Evolutionary conservation across 2,113 vertebrate species (phyloP), one percentile per base, ranked within the genome.

Genomic region (Porphyrio hochstetteri): DNA sequence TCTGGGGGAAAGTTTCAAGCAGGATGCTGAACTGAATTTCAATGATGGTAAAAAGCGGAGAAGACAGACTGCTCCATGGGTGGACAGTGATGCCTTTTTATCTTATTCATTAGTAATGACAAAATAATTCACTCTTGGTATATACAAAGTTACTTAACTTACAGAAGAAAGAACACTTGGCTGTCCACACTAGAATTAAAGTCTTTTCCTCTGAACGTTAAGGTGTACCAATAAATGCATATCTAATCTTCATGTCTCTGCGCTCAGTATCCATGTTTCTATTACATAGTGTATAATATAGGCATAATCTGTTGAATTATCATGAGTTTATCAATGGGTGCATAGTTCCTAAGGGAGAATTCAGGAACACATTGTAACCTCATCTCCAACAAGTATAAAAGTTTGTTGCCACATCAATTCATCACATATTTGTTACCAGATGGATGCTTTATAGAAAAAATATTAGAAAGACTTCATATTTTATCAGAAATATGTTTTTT

Each of bases 1-100:
- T 64, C 35, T 28, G 27, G 65, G 46, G 56, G 4, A 53, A 69
- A 64, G 20, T 92, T 91, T 63, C 57, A 36, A 84, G 20, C 9
- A 64, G 68, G 42, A 78, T 35, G 25, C 7, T 75, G 87, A 92
- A 82, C 17, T 79, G 82, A 82, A 93, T 93, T 93, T 95, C 67
- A 69, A 6, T 35, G 24, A 60, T 24, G 8, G 57, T 36, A 68
- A 94, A 81, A 93, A 86, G 65, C 10, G 5, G 21, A 70, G n/a
- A 52, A 84, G 40, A 93, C 21, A 80, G 52, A 70, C 7, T 36
- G 46, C 40, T 91, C 42, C 59, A 68, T 4, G 61, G 33, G 9
- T 65, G 46, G 61, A 81, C 46, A 92, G 69, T 44, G 38, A 55
- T 46, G 35, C 28, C 56, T 93, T 93, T 83, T 67, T 57, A 82